phyloP scores from a whole-genome alignment of 2,113 vertebrate genomes.

The Oxyura jamaicensis region DNA sequence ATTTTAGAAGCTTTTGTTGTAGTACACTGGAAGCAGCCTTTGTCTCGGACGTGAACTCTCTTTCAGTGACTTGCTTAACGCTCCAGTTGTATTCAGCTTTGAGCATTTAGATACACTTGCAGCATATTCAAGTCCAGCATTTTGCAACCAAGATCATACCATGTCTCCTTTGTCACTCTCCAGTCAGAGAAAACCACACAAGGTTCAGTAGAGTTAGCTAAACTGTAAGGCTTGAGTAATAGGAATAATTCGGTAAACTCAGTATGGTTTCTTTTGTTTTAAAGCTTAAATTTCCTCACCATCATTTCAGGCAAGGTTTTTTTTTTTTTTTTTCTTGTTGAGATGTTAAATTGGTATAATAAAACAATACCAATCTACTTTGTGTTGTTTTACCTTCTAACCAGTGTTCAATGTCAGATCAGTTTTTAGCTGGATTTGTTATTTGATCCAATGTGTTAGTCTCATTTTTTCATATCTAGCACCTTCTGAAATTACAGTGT shows the following conservation, averaged over 20 bases:
- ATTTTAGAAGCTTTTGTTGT: background rate
- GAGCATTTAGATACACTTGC: background rate
- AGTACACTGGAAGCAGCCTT: background rate
- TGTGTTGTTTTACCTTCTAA: background rate
- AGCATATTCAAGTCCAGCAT: background rate
- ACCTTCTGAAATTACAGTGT: slow-evolving; percentile 46
- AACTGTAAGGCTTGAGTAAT: background rate
- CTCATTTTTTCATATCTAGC: background rate
- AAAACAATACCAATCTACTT: background rate
- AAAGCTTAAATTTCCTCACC: background rate
- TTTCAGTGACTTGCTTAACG: background rate
- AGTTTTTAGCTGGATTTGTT: background rate
- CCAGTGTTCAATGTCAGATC: background rate
- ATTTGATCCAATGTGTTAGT: slow-evolving; percentile 27
- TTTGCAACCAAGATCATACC: background rate
- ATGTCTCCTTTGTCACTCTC: background rate
- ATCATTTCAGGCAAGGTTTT: background rate
- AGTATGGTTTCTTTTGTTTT: background rate
- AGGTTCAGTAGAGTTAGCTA: background rate
- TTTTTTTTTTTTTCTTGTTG: background rate
- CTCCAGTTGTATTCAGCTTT: background rate
- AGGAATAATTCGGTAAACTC: background rate
- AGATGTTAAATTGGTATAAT: background rate
- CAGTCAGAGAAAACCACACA: background rate
- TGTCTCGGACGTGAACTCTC: background rate